These are phyloP conservation scores for Synaphobranchus kaupii DNA, from an alignment of 2,797 vertebrate genomes.

Conservation along the genomic window DNA sequence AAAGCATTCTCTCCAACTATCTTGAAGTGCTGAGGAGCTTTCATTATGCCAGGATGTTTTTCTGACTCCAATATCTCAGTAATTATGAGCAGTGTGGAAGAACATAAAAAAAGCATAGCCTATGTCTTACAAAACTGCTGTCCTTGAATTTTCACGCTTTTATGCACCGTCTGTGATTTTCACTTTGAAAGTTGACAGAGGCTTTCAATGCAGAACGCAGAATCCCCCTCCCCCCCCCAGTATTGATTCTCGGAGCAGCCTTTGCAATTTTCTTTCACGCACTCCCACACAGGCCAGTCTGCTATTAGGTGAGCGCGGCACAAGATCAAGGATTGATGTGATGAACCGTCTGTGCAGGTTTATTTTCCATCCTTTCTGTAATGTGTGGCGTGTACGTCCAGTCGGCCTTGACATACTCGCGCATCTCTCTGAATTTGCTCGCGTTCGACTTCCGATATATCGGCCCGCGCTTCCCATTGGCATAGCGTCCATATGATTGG, in stretches of 20 bases:
- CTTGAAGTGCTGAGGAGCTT: background rate
- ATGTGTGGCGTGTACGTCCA: background rate
- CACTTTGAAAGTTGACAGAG: background rate
- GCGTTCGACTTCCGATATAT: no score
- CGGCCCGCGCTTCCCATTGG: no score
- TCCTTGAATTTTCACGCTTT: background rate
- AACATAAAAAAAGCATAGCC: background rate
- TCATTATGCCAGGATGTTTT: background rate
- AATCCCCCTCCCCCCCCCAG: no score
- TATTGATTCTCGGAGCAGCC: background rate
- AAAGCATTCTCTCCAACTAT: background rate
- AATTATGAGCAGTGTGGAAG: background rate
- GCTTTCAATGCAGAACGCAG: background rate
- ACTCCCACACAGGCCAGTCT: background rate
- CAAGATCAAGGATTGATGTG: background rate
- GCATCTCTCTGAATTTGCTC: no score
- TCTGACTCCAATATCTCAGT: background rate
- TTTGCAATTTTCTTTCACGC: no score
- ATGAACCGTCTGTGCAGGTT: background rate
- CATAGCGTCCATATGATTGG: background rate
- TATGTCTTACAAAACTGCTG: background rate
- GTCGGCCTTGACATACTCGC: background rate
- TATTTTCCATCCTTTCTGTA: background rate
- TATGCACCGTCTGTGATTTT: background rate
- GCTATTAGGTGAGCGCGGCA: background rate